Evolutionary conservation across 35 echinoderm and acorn worm genomes (phyloP), one percentile per base, ranked within the genome.

Genomic region (Heliocidaris erythrogramma): DNA sequence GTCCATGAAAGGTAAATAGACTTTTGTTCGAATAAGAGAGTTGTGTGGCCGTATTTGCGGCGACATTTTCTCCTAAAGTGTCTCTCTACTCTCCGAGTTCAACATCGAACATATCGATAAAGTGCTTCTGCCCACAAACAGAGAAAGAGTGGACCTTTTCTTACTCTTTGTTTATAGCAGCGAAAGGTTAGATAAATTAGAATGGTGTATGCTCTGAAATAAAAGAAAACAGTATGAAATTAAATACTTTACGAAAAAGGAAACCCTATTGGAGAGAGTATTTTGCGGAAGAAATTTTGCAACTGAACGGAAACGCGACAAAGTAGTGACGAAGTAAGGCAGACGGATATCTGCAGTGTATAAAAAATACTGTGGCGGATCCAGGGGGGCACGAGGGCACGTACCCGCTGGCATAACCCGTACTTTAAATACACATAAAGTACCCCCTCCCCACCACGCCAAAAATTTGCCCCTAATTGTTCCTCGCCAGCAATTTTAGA

Each of bases 1-100:
- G 49, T 59, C 13, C 91, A 24, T 59, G 48, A 59, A 92, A 92
- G 91, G 91, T 92, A 92, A 92, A 92, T 92, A 92, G 91, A 92
- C 91, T 92, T 92, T 92, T 92, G 91, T 13, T 48, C 16, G 32
- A 48, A 42, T 32, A 24, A 78, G 65, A 78, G 65, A 78, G 65
- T 56, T 78, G 65, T 78, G 27, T 71, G 65, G 65, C 27, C 27
- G 65, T 78, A 78, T 27, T 27, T 78, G 27, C 17, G 27, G 65
- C 65, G 65, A 78, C 65, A 78, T 78, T 78, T 78, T 78, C 65
- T 78, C 65, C 65, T 78, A 78, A 78, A 78, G 65, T 78, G 65
- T 78, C 65, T 78, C 65, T n/a, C 14, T 78, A 78, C 65, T 78
- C 24, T 78, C 27, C 14, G 65, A 78, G 65, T 78, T 78, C 65